Evolutionary conservation across 2,888 invertebrate genomes (phyloP).

Genomic region (Keiferia lycopersicella): DNA sequence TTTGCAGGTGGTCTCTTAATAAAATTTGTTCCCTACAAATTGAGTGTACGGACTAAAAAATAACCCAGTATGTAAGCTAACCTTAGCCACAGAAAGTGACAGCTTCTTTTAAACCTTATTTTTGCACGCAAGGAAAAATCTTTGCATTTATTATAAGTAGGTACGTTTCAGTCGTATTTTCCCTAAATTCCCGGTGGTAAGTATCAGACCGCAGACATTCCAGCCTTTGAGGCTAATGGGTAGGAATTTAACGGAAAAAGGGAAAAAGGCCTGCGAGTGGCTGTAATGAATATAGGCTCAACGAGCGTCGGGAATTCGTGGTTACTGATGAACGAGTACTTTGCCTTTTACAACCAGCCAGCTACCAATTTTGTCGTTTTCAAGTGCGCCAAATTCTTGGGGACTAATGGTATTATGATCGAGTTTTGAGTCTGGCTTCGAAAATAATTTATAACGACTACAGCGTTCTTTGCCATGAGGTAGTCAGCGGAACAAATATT

Average conservation of each 20-base stretch:
- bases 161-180: neutral
- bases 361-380: slow-evolving; percentile 14
- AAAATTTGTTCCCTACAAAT: too few species aligned
- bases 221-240: slow-evolving; percentile 18
- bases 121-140: neutral
- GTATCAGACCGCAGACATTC: slow-evolving; percentile 1
- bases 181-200: slow-evolving; percentile 6
- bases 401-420: neutral
- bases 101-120: neutral
- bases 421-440: too few species aligned
- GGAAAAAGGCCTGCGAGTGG: slow-evolving; percentile 14
- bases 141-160: neutral
- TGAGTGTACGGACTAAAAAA: too few species aligned
- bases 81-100: too few species aligned
- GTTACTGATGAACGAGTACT: slow-evolving; percentile 15
- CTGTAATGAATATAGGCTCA: slow-evolving; percentile 18
- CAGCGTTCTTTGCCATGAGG: too few species aligned
- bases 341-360: slow-evolving; percentile 3
- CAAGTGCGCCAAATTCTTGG: neutral
- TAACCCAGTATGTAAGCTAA: too few species aligned
- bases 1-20: too few species aligned
- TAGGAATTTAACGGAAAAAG: slow-evolving; percentile 11
- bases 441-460: too few species aligned
- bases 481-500: too few species aligned
- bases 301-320: slow-evolving; percentile 1